phyloP scores from a whole-genome alignment of 2,113 vertebrate species.

The Cheilinus undulatus region DNA sequence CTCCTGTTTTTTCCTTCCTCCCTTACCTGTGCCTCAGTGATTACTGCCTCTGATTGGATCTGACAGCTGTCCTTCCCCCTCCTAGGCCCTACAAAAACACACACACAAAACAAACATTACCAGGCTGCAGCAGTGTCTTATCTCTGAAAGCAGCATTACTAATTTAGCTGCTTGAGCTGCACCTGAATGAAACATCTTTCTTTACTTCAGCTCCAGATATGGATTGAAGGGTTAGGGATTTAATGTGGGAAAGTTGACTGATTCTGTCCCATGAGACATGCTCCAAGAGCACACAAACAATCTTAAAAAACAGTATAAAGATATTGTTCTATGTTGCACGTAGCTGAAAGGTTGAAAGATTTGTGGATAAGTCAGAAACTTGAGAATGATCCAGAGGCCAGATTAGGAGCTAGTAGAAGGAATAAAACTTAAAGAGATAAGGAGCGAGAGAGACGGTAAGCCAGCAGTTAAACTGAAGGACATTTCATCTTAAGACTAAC shows the following conservation, averaged over 20 bases:
- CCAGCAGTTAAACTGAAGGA: slow-evolving; percentile 40
- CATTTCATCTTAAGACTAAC: slow-evolving; percentile 51
- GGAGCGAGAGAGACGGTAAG: not conserved
- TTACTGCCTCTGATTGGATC: slow-evolving; percentile 32
- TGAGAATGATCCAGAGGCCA: slow-evolving; percentile 37
- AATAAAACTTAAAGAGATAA: slow-evolving; percentile 15
- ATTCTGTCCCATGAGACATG: not conserved
- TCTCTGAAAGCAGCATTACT: slow-evolving; percentile 12
- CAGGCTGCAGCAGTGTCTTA: slow-evolving; percentile 8
- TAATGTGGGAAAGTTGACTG: not conserved
- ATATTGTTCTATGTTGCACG: slow-evolving; percentile 44
- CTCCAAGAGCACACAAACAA: slow-evolving; percentile 25
- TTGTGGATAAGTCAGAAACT: slow-evolving; percentile 32
- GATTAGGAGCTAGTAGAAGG: slow-evolving; percentile 25
- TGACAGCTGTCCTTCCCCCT: slow-evolving; percentile 55
- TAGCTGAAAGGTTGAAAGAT: slow-evolving; percentile 30
- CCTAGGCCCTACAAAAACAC: slow-evolving; percentile 8
- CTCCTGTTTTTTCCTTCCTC: slow-evolving; percentile 6
- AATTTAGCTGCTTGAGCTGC: not conserved
- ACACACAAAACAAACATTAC: slow-evolving; percentile 23
- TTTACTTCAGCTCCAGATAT: not conserved
- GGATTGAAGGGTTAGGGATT: not conserved
- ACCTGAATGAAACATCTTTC: not conserved
- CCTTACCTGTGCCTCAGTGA: slow-evolving; percentile 28
- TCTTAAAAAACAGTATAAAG: slow-evolving; percentile 23